Evolutionary conservation across 2,113 vertebrate species (phyloP).

Genomic region (Myotis lucifugus): DNA sequence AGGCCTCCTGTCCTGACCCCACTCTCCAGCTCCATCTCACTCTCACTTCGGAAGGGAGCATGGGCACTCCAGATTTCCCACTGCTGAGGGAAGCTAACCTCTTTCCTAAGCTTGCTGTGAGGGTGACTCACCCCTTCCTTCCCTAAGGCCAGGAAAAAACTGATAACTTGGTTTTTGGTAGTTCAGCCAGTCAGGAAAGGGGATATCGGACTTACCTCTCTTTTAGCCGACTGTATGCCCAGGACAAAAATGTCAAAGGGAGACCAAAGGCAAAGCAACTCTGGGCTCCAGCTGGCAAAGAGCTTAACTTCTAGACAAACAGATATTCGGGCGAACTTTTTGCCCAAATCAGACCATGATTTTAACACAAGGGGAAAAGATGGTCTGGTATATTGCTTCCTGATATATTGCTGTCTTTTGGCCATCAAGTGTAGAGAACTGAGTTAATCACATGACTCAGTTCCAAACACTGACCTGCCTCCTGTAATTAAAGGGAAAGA

Average conservation of each 20-base stretch:
- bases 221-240: neutral
- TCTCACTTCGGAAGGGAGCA: neutral
- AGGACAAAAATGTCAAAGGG: neutral
- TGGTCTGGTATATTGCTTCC: neutral
- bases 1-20: neutral
- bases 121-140: neutral
- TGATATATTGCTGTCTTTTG: neutral
- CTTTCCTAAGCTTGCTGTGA: neutral
- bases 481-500: slow-evolving; percentile 42
- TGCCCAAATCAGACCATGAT: neutral
- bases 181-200: neutral
- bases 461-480: neutral
- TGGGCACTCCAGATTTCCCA: neutral
- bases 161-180: neutral
- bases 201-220: neutral
- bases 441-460: neutral
- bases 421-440: neutral
- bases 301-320: neutral
- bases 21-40: neutral
- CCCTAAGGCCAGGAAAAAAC: neutral
- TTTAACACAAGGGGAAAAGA: neutral
- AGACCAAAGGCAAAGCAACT: neutral
- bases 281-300: neutral
- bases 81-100: neutral
- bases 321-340: neutral